Evolutionary conservation across 2,888 invertebrate species (phyloP).

Genomic region (Gibbula magus): DNA sequence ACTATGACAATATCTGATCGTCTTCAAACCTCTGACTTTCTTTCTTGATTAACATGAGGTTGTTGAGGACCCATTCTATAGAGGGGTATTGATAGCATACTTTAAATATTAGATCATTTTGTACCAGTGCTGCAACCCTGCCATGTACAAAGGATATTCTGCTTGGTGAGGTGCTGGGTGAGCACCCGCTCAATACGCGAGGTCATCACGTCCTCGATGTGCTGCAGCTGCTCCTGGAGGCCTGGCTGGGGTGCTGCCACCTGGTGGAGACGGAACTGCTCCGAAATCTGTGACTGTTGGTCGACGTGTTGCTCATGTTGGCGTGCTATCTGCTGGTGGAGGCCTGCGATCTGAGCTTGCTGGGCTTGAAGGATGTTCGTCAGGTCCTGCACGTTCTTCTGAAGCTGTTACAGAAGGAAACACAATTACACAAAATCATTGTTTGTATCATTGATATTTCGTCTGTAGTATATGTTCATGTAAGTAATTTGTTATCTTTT

Average conservation of each 20-base stretch:
- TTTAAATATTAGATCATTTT: no score
- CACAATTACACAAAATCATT: neutral
- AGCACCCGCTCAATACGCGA: conserved; percentile 67
- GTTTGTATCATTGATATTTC: neutral
- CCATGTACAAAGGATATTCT: conserved; percentile 68
- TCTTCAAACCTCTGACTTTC: no score
- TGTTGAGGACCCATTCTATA: no score
- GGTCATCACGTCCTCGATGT: conserved; percentile 65
- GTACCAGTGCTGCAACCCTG: no score
- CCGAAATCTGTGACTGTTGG: conserved; percentile 58
- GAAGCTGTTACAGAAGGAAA: conserved; percentile 50
- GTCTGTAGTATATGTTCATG: neutral
- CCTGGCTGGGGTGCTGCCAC: conserved; percentile 56
- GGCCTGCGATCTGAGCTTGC: conserved; percentile 62
- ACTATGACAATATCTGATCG: no score
- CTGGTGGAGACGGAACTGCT: conserved; percentile 60
- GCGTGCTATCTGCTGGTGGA: conserved; percentile 61
- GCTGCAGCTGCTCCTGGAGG: conserved; percentile 66
- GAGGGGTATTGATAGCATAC: no score
- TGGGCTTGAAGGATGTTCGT: conserved; percentile 59
- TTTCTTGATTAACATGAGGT: no score
- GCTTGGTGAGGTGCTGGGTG: conserved; percentile 63
- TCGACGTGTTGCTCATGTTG: conserved; percentile 65
- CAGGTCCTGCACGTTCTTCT: conserved; percentile 56
- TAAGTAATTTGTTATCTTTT: neutral